Percentiles rank a stretch among this genome's conserved stretches.
These are phyloP conservation scores for Pogonocherus hispidulus DNA, from an alignment of 2,888 invertebrate species.

Conservation along the genomic window DNA sequence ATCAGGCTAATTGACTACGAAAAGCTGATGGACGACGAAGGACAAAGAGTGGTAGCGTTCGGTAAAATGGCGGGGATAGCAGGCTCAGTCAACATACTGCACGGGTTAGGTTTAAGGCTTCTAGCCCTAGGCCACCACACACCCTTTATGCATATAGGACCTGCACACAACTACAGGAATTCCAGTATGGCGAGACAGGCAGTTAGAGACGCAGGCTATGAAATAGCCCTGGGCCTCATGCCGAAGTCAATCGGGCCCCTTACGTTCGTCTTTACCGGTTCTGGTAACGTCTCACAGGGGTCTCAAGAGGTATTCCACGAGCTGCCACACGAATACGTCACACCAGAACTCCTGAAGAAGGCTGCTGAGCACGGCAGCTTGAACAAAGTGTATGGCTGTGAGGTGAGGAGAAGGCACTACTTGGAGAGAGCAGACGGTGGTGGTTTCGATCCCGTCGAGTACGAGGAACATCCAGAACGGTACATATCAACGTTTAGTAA, in stretches of 20 bases:
- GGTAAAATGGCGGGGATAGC: slow-evolving; percentile 99
- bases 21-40: slow-evolving; percentile 87
- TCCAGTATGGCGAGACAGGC: slow-evolving; percentile 98
- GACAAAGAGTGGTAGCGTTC: slow-evolving; percentile 94
- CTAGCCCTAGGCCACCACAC: slow-evolving; percentile 98
- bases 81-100: slow-evolving; percentile 98
- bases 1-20: slow-evolving; percentile 98
- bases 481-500: slow-evolving; percentile 97
- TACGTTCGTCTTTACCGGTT: slow-evolving; percentile 98
- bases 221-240: slow-evolving; percentile 95
- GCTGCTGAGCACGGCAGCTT: slow-evolving; percentile 97
- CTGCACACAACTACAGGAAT: slow-evolving; percentile 97
- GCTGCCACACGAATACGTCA: slow-evolving; percentile 96
- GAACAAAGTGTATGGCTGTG: slow-evolving; percentile 96
- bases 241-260: slow-evolving; percentile 97
- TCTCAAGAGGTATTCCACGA: slow-evolving; percentile 96
- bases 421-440: slow-evolving; percentile 93
- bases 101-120: slow-evolving; percentile 93
- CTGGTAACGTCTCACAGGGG: slow-evolving; percentile 95
- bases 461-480: slow-evolving; percentile 91
- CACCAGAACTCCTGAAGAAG: slow-evolving; percentile 93
- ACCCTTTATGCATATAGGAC: slow-evolving; percentile 98
- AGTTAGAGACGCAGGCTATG: slow-evolving; percentile 98
- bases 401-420: slow-evolving; percentile 92
- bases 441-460: slow-evolving; percentile 88